A percentile compares a stretch with the other conserved stretches of the same genome.
These are phyloP conservation scores for Limanda limanda DNA, from an alignment of 2,113 vertebrate species.

Conservation along the genomic window DNA sequence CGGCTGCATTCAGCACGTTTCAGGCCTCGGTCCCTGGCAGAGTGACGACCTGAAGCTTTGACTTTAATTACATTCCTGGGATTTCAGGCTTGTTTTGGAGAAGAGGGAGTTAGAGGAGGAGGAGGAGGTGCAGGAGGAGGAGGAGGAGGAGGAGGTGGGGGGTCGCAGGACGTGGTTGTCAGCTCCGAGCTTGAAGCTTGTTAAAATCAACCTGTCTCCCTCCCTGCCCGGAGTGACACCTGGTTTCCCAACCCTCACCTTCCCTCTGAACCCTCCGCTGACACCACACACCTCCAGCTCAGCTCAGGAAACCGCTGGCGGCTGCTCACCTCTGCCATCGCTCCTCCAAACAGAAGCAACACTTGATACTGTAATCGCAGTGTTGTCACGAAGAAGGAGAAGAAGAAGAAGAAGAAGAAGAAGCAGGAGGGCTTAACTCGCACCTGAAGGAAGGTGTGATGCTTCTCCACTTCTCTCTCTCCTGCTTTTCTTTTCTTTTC, in stretches of 20 bases:
- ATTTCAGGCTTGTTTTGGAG: slow-evolving; percentile 54
- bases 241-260: slow-evolving; percentile 66
- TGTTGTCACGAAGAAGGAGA: slow-evolving; percentile 55
- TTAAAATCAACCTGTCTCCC: slow-evolving; percentile 73
- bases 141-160: background rate
- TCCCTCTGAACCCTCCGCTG: slow-evolving; percentile 44
- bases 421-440: slow-evolving; percentile 47
- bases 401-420: slow-evolving; percentile 35
- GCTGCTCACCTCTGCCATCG: slow-evolving; percentile 57
- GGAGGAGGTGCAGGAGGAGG: background rate
- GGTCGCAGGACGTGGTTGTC: slow-evolving; percentile 48
- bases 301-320: slow-evolving; percentile 44
- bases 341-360: slow-evolving; percentile 69
- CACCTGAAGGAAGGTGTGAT: slow-evolving; percentile 59
- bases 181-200: slow-evolving; percentile 59
- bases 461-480: slow-evolving; percentile 24
- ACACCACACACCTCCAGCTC: slow-evolving; percentile 26
- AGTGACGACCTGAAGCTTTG: slow-evolving; percentile 43
- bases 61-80: slow-evolving; percentile 76
- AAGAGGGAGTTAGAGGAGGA: slow-evolving; percentile 19
- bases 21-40: slow-evolving; percentile 29
- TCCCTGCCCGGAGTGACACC: slow-evolving; percentile 70
- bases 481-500: slow-evolving; percentile 10
- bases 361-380: slow-evolving; percentile 76
- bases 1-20: slow-evolving; percentile 6